Evolutionary conservation across 2,113 vertebrate species (phyloP).

Genomic region (Nothobranchius furzeri): DNA sequence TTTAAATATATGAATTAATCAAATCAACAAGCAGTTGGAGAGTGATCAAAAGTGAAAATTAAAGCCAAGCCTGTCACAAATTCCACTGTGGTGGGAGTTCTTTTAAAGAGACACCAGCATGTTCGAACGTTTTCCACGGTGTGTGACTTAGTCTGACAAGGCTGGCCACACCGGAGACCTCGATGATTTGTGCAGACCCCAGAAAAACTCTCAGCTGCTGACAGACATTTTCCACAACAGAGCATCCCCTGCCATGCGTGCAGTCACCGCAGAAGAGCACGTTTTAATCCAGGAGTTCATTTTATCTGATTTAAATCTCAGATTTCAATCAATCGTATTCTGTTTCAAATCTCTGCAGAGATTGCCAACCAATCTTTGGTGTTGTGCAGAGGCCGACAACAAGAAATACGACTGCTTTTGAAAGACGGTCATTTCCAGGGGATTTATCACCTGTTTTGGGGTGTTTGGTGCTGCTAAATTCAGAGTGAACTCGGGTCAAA

Average conservation of each 20-base stretch:
- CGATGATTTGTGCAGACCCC: conserved; percentile 41
- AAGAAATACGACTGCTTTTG: background rate
- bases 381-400: background rate
- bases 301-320: background rate
- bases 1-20: background rate
- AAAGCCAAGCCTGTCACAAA: conserved; percentile 3
- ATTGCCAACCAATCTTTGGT: background rate
- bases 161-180: conserved; percentile 5
- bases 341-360: background rate
- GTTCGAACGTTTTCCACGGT: conserved; percentile 30
- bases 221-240: conserved; percentile 59
- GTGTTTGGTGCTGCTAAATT: conserved; percentile 26
- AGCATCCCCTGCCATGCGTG: conserved; percentile 33
- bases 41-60: conserved; percentile 14
- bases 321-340: background rate
- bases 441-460: conserved; percentile 13
- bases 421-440: background rate
- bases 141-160: conserved; percentile 19
- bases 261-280: conserved; percentile 30
- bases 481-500: conserved; percentile 46
- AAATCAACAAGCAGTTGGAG: background rate
- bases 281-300: background rate
- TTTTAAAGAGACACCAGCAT: background rate
- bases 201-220: conserved; percentile 51
- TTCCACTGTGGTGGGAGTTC: conserved; percentile 21